A percentile compares a stretch with the other conserved stretches of the same genome.
phyloP scores from a whole-genome alignment of 1,140 invertebrate genomes.

The Stratiolaelaps scimitus region DNA sequence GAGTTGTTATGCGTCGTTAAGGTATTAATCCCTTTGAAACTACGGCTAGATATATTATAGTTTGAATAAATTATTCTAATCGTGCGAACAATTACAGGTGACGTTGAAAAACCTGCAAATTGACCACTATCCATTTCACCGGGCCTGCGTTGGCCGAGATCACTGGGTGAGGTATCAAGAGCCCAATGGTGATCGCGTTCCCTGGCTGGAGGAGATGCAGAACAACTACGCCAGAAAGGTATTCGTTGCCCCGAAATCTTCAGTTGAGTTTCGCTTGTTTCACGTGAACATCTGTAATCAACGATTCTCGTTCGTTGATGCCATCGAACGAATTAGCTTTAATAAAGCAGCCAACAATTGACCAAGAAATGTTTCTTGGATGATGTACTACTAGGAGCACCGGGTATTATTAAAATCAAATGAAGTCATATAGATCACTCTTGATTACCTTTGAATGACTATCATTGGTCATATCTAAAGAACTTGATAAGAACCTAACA shows the following conservation, averaged over 20 bases:
- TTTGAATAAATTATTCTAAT: slow-evolving; percentile 67
- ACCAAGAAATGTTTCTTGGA: too few relatives aligned
- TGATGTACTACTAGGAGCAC: too few relatives aligned
- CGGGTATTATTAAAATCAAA: too few relatives aligned
- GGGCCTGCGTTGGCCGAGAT: slow-evolving; percentile 64
- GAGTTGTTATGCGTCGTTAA: neutral
- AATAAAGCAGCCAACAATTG: too few relatives aligned
- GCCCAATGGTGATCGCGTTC: slow-evolving; percentile 40
- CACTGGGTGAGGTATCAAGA: slow-evolving; percentile 60
- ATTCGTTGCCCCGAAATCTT: too few relatives aligned
- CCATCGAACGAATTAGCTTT: too few relatives aligned
- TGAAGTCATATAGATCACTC: too few relatives aligned
- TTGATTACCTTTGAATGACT: too few relatives aligned
- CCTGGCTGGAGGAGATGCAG: slow-evolving; percentile 43
- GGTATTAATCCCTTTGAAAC: neutral
- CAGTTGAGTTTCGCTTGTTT: too few relatives aligned
- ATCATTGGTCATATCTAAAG: slow-evolving; percentile 29
- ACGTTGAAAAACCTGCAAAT: slow-evolving; percentile 68
- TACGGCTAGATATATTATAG: too few relatives aligned
- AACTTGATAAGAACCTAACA: slow-evolving; percentile 32
- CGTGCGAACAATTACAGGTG: slow-evolving; percentile 80
- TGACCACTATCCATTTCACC: slow-evolving; percentile 93
- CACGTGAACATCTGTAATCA: too few relatives aligned
- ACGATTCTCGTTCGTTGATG: too few relatives aligned
- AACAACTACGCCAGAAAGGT: slow-evolving; percentile 39